Conservation (phyloP, 2,797 vertebrate genomes). For the Myiothlypis chrysogaster region DNA sequence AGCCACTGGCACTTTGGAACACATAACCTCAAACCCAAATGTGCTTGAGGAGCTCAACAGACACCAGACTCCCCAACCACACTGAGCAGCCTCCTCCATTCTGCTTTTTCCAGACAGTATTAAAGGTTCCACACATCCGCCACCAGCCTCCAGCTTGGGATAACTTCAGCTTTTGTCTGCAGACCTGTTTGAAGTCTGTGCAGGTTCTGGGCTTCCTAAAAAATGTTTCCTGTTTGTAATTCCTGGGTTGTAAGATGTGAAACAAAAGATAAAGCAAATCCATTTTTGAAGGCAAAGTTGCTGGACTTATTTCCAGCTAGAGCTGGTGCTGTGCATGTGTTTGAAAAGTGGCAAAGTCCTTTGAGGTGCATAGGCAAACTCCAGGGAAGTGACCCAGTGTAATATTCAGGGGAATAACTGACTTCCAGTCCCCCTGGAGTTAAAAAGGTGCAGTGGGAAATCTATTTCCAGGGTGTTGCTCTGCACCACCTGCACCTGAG, state of each 20-base stretch:
- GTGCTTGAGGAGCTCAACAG: slow-evolving; percentile 33
- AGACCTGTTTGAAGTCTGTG: neutral
- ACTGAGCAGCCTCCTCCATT: neutral
- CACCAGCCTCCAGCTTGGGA: neutral
- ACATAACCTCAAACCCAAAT: slow-evolving; percentile 25
- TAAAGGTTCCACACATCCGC: neutral
- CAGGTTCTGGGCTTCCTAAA: neutral
- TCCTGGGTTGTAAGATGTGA: neutral
- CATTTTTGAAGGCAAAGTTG: neutral
- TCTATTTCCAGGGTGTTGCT: neutral
- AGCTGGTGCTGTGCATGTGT: neutral
- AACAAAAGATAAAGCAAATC: neutral
- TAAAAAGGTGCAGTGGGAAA: neutral
- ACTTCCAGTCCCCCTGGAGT: neutral
- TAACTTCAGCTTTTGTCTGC: neutral
- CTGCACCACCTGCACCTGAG: neutral
- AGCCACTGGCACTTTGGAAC: slow-evolving; percentile 14
- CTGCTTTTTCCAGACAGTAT: neutral
- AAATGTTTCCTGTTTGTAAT: neutral
- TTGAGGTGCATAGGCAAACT: neutral
- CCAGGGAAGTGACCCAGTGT: neutral
- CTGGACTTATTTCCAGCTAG: neutral
- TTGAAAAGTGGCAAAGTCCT: neutral
- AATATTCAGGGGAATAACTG: neutral
- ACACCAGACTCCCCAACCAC: neutral